Conservation (phyloP, 2,797 vertebrate species). For the Melanotaenia maccullochi region DNA sequence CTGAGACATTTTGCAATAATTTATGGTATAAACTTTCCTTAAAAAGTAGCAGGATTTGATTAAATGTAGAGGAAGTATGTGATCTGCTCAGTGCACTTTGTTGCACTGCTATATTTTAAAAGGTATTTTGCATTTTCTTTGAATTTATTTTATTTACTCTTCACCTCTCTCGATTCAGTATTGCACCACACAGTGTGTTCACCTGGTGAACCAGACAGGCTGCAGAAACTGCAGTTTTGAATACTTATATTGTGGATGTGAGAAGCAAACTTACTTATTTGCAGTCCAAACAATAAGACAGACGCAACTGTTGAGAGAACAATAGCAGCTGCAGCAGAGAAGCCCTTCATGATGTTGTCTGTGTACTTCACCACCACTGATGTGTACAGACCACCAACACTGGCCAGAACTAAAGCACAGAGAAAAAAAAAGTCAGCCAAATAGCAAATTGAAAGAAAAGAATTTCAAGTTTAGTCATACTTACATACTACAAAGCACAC, state of each 20-base stretch:
- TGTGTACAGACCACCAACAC: constrained; percentile 95
- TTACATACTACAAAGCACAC: constrained; percentile 95
- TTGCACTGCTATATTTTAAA: no score
- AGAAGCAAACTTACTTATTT: constrained; percentile 90
- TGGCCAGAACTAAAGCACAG: constrained; percentile 88
- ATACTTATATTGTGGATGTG: no score
- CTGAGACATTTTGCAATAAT: no score
- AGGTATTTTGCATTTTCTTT: no score
- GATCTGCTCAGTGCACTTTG: no score
- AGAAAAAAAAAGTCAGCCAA: constrained; percentile 4
- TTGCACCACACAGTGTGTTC: neutral
- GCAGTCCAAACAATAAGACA: constrained; percentile 91
- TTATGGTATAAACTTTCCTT: no score
- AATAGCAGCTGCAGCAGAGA: constrained; percentile 96
- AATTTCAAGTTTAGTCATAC: constrained; percentile 64
- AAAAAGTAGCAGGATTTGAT: no score
- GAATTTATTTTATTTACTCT: no score
- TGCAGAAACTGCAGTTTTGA: neutral
- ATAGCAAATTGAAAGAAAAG: neutral
- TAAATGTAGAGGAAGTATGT: no score
- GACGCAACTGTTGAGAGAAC: constrained; percentile 95
- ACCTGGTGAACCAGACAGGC: neutral
- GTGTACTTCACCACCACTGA: constrained; percentile 98
- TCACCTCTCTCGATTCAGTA: no score
- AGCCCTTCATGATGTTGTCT: constrained; percentile 99